phyloP scores from a whole-genome alignment of 1,140 invertebrate species.

The Acromyrmex charruanus region DNA sequence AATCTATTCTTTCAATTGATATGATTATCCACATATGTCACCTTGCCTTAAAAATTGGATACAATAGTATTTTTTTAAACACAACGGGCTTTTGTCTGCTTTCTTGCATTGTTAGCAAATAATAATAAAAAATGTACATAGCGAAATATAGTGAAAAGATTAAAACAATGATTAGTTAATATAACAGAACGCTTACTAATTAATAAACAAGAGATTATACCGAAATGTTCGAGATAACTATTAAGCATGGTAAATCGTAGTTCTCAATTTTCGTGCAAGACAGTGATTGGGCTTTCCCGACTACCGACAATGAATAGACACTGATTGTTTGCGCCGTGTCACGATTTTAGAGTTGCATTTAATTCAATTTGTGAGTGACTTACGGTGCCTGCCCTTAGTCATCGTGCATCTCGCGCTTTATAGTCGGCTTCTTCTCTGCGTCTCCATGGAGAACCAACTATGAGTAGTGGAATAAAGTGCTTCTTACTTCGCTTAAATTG shows the following conservation, averaged over 20 bases:
- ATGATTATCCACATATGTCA: too few relatives aligned
- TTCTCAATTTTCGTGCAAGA: slow-evolving; percentile 62
- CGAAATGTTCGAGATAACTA: slow-evolving; percentile 13
- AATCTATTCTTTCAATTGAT: background rate
- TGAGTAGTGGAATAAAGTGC: slow-evolving; percentile 41
- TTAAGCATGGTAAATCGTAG: slow-evolving; percentile 11
- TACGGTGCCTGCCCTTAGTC: slow-evolving; percentile 73
- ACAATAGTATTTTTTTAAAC: background rate
- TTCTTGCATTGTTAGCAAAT: background rate
- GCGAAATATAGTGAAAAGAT: background rate
- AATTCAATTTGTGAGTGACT: slow-evolving; percentile 77
- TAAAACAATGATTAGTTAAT: background rate
- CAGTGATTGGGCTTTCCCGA: slow-evolving; percentile 46
- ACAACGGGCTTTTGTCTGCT: background rate
- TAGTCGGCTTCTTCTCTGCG: slow-evolving; percentile 57
- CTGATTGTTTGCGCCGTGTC: slow-evolving; percentile 75
- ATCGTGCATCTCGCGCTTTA: slow-evolving; percentile 64
- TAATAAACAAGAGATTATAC: slow-evolving; percentile 17
- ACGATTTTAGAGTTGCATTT: slow-evolving; percentile 74
- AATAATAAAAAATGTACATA: background rate
- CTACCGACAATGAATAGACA: slow-evolving; percentile 68
- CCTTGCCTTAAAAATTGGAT: background rate
- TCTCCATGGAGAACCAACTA: slow-evolving; percentile 20
- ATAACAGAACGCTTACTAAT: background rate
- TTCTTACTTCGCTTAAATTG: slow-evolving; percentile 27